Base-by-base conservation (phyloP, 2,797 vertebrate species). In the Champsocephalus gunnari region DNA sequence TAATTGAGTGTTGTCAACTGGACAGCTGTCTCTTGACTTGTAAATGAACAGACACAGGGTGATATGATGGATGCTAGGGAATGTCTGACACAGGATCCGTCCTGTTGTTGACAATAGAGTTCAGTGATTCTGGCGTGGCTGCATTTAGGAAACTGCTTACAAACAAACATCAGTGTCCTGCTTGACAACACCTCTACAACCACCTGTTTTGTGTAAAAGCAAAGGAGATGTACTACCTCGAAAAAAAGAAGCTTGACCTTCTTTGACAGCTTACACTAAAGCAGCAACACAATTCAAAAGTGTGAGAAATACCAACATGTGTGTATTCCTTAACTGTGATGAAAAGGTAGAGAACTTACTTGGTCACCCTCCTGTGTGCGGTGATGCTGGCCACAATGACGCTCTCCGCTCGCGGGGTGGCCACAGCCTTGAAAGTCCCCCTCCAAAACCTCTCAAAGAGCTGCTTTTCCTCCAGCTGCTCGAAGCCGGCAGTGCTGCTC, bases 381-480 rank as follows among this genome's bases (percentile, higher is more conserved):
- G 96, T 97, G 94, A 99, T 99, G 71, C 97, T 99, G 87, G 98
- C 96, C 71, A 97, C 94, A 3, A 99, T 98, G 90, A 97, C 94
- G 87, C 98, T 99, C 93, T 96, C 97, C 0, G 96, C 96, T 90
- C 97, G 93, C 11, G 97, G 97, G 53, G 95, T 97, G 89, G 97
- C 97, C 91, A 99, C 97, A 8, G 98, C 97, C 93, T 98, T 97
- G 91, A 98, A 99, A 89, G 98, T 98, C 71, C 97, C 98, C 89
- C 92, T 92, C 98, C 97, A 99, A 94, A 99, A 99, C 97, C 98
- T 99, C 96, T 99, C 97, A 76, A 99, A 99, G 55, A 99, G 97
- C 96, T 96, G 97, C 93, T 98, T 99, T 92, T 98, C 97, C 7
- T 94, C 97, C 81, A 96, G 94, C 66, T 87, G 94, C 66, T 91